Percentiles rank a stretch among this genome's conserved stretches.
Conservation (phyloP, 2,888 invertebrate genomes). For the Scaptomyza polygonia region DNA sequence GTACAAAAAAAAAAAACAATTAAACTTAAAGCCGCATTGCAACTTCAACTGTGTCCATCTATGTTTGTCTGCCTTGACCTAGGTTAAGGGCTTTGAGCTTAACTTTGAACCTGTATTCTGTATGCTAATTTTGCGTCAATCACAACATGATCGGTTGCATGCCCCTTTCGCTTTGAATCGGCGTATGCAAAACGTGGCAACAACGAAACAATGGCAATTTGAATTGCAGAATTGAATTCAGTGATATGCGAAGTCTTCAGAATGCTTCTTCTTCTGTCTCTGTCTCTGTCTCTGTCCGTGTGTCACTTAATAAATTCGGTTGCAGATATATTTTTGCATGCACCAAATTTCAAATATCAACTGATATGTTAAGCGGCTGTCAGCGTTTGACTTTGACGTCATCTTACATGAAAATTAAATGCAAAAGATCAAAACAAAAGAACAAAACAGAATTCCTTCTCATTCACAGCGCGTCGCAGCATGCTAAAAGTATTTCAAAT, state of each 20-base stretch:
- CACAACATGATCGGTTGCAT: slow-evolving; percentile 63
- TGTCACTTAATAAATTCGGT: slow-evolving; percentile 83
- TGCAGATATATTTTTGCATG: slow-evolving; percentile 74
- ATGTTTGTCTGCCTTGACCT: slow-evolving; percentile 53
- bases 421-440: slow-evolving; percentile 71
- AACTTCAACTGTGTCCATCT: neutral
- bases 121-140: slow-evolving; percentile 82
- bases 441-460: slow-evolving; percentile 22
- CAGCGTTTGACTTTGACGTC: slow-evolving; percentile 77
- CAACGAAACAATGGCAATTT: slow-evolving; percentile 79
- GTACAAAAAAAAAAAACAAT: slow-evolving; percentile 68
- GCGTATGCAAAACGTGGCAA: slow-evolving; percentile 66
- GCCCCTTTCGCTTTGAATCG: slow-evolving; percentile 19
- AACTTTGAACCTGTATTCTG: slow-evolving; percentile 61
- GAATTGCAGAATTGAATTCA: slow-evolving; percentile 80
- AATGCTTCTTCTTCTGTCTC: neutral
- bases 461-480: slow-evolving; percentile 10
- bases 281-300: slow-evolving; percentile 13
- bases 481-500: slow-evolving; percentile 37
- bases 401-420: slow-evolving; percentile 76
- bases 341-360: slow-evolving; percentile 67
- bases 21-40: slow-evolving; percentile 61
- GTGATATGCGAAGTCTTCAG: slow-evolving; percentile 11
- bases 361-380: slow-evolving; percentile 83
- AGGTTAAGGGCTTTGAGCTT: slow-evolving; percentile 65